Evolutionary conservation across 1,140 invertebrate species (phyloP), one percentile per base, ranked within the genome.

Genomic region (Drosophila insularis): DNA sequence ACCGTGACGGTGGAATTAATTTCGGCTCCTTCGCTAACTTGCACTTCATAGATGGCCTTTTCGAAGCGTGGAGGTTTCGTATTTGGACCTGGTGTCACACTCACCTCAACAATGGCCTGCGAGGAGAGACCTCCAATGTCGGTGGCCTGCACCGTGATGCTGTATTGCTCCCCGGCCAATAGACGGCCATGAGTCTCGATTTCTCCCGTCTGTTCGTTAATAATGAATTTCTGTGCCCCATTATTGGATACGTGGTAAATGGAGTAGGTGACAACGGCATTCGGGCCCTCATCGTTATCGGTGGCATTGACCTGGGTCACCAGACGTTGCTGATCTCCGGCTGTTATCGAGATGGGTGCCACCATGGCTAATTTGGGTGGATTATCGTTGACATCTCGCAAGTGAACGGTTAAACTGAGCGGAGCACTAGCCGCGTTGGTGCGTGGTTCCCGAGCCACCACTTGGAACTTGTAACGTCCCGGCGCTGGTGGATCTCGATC

Each of bases 211-310:
- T 94, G 93, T n/a, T 95, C 94, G 86, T 98, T 95, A 71, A 98
- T 97, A 77, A 94, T 94, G 84, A 98, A 98, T 91, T 97, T 97
- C 59, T 95, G 95, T 37, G 94, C 93, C 1, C 97, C 97, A 90
- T 97, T 97, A 91, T 98, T 98, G 39, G 96, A 97, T 4, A 98
- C 96, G 92, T 98, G 97, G 89, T 97, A 96, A 67, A 98, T 96
- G 68, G 94, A 95, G 92, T 97, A 98, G 5, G 94, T 94, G 56
- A 98, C 94, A 54, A 95, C 94, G 1, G 97, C 96, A 92, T 97
- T 97, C 66, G 95, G 94, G 40, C 96, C 97, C 78, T 95, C 95
- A 89, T 98, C 97, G 77, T 96, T 96, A 84, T 98, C 97, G 2
- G 94, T 95, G 0, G 97, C 97, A 79, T 95, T 93, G 43, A 98